Evolutionary conservation across 2,113 vertebrate genomes (phyloP), one percentile per base, ranked within the genome.

Genomic region (Phainopepla nitens): DNA sequence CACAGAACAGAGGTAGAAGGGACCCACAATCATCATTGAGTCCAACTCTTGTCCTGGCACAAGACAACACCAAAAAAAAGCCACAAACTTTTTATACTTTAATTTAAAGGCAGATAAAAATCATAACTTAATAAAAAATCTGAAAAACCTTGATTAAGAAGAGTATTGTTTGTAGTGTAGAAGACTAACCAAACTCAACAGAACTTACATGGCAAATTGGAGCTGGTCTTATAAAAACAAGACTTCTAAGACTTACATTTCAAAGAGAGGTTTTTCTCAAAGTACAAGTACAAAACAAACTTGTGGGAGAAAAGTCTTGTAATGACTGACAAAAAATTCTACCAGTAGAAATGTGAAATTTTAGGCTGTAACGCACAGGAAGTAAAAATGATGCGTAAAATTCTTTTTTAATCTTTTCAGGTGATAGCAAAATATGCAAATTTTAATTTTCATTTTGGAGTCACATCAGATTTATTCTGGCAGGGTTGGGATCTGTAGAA

Each of bases 41-140:
- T 60, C 20, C 53, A 68, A 1, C 7, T 60, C 11, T 45, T 18
- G 19, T 5, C n/a, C 24, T 31, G 25, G 39, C 24, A 66, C 3
- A 7, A 7, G 13, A 17, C 29, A 66, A 2, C 6, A 33, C 11
- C 5, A 18, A 51, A 42, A 29, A 45, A 44, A 20, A 28, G 3
- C 0, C 13, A 50, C 3, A 70, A 44, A 13, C 1, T 5, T 21
- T n/a, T 47, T 0, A 23, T 12, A 69, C 45, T 88, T 64, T 31
- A 31, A 47, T 78, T 41, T 51, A 91, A 84, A 75, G 2, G 22
- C 27, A 71, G 68, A 3, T 28, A 3, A 57, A 87, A 57, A 13
- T 0, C 4, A 41, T 14, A 22, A 42, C 19, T 42, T 42, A 33
- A 50, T 22, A 4, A 68, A 84, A 69, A 77, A n/a, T 10, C 8